Evolutionary conservation across 2,888 invertebrate genomes (phyloP), one percentile per base, ranked within the genome.

Genomic region (Apoda limacodes): DNA sequence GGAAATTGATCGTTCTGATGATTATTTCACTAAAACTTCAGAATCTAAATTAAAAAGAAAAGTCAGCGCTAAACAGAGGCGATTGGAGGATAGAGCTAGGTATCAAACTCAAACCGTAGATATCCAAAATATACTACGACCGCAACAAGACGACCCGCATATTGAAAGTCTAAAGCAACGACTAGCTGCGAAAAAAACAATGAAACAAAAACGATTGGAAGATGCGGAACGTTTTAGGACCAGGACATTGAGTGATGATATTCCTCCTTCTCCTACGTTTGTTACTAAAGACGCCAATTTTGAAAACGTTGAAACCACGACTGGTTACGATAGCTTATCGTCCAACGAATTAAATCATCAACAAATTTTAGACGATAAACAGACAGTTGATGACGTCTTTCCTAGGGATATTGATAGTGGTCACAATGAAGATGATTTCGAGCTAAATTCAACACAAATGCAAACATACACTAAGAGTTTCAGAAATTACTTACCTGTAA

Each of bases 161-260:
- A 61, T 76, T 21, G 80, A 75, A 35, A 74, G 54, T 27, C 43
- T 80, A 5, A 74, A 70, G 39, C 69, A 56, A 34, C 60, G 70
- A 0, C 50, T 76, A 3, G 72, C 70, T 5, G 70, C 74, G 3
- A 82, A 78, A 45, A 80, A 74, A 46, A 78, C 80, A 0, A 66
- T 71, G 40, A 83, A 83, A 54, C 86, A 84, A 50, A 83, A 82
- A 50, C 76, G 86, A 9, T 60, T 80, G 7, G 86, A 88, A 39
- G 88, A 88, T 52, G 85, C 86, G 4, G 91, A 91, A 26, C 81
- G 92, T 28, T 92, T 88, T 58, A 83, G 86, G 47, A 92, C 92
- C 2, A 85, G 87, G 48, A 89, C 90, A 0, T 64, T 90, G 11
- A 84, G 85, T 67, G 68, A 82, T 50, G 74, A 74, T 21, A 68